A percentile compares a stretch with the other conserved stretches of the same genome.
These are phyloP conservation scores for Centrocercus urophasianus DNA, from an alignment of 2,113 vertebrate species.

Conservation along the genomic window DNA sequence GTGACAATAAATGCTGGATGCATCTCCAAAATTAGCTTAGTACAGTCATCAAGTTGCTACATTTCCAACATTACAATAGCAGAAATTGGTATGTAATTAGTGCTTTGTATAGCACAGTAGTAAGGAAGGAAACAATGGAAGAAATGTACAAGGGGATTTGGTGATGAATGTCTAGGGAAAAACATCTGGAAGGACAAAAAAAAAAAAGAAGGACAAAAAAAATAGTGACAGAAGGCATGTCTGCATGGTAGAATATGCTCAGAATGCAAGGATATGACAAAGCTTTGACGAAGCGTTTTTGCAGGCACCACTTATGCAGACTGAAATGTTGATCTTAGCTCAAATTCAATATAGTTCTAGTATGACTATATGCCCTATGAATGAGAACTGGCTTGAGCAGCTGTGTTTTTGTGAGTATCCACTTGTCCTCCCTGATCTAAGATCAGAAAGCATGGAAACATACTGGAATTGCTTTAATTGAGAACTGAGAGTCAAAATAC, in stretches of 20 bases:
- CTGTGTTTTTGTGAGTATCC: not conserved
- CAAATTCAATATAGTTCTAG: not conserved
- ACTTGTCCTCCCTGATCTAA: not conserved
- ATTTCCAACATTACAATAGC: not conserved
- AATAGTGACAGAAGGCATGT: not conserved
- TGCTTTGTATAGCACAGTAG: not conserved
- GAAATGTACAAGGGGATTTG: not conserved
- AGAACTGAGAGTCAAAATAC: not conserved
- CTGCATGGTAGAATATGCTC: not conserved
- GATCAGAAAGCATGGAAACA: not conserved
- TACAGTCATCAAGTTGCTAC: not conserved
- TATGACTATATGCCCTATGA: accelerated
- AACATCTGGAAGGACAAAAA: not conserved
- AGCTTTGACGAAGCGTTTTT: not conserved
- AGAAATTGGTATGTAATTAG: constrained; percentile 15
- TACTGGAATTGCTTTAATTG: not conserved
- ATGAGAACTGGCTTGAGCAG: not conserved
- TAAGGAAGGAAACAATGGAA: not conserved
- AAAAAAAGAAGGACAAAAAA: not conserved
- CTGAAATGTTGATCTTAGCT: not conserved
- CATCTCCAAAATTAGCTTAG: constrained; percentile 8
- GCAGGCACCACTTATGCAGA: not conserved
- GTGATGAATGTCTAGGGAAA: not conserved
- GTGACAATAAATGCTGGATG: not conserved
- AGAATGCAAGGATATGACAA: not conserved